These are phyloP conservation scores for Zaprionus ghesquierei DNA, from an alignment of 1,140 invertebrate species.

Conservation along the genomic window DNA sequence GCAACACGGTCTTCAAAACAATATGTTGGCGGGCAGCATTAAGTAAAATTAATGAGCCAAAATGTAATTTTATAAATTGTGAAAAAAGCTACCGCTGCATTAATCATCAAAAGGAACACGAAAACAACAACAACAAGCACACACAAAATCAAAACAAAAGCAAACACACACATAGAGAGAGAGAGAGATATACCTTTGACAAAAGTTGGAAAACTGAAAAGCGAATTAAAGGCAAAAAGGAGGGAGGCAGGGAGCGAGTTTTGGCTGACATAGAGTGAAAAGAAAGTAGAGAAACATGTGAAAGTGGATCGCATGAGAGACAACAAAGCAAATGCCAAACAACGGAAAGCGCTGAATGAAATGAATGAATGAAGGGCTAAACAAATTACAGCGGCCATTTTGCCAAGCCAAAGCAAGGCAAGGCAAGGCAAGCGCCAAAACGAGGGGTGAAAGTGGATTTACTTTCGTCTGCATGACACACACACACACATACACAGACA, in stretches of 20 bases:
- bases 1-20: slow-evolving; percentile 62
- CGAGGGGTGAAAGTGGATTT: slow-evolving; percentile 79
- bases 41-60: slow-evolving; percentile 80
- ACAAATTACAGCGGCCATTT: slow-evolving; percentile 78
- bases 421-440: slow-evolving; percentile 30
- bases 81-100: slow-evolving; percentile 74
- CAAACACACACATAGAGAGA: neutral
- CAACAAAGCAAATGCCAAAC: slow-evolving; percentile 33
- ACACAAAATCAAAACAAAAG: slow-evolving; percentile 3
- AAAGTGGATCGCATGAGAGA: slow-evolving; percentile 61
- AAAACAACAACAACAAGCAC: slow-evolving; percentile 32
- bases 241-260: neutral
- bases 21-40: slow-evolving; percentile 63
- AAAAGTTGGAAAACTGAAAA: slow-evolving; percentile 36
- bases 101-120: slow-evolving; percentile 50
- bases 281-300: slow-evolving; percentile 31
- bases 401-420: too few species aligned
- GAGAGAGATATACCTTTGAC: slow-evolving; percentile 20
- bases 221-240: slow-evolving; percentile 15
- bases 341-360: slow-evolving; percentile 37
- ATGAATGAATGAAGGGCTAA: slow-evolving; percentile 53
- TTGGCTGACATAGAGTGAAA: slow-evolving; percentile 9
- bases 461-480: slow-evolving; percentile 76
- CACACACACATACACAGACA: too few species aligned
- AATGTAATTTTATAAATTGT: slow-evolving; percentile 79